A percentile compares a stretch with the other conserved stretches of the same genome.
Conservation (phyloP, 2,888 invertebrate genomes). For the Oxycera nigricornis region DNA sequence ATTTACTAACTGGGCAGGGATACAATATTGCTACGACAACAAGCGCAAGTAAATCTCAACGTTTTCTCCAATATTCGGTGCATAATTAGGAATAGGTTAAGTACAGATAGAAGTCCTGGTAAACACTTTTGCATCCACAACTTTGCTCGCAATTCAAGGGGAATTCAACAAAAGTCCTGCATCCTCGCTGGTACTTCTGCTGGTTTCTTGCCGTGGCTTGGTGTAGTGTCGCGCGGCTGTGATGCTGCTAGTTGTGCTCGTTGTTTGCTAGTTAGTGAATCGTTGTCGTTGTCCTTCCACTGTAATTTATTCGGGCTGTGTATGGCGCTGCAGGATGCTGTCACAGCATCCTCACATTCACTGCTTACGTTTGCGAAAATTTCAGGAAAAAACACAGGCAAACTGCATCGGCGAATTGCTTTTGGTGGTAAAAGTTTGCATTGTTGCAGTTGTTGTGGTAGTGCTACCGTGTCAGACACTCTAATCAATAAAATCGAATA, state of each 20-base stretch:
- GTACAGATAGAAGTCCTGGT: conserved; percentile 26
- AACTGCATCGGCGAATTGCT: conserved; percentile 32
- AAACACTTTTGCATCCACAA: conserved; percentile 37
- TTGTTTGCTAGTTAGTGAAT: conserved; percentile 21
- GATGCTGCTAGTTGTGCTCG: conserved; percentile 7
- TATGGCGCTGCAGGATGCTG: conserved; percentile 30
- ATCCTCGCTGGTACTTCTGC: background rate
- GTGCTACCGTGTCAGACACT: too few relatives aligned
- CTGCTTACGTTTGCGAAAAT: conserved; percentile 35
- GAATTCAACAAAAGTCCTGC: conserved; percentile 9
- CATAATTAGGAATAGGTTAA: conserved; percentile 40
- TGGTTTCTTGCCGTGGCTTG: background rate
- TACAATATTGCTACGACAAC: background rate
- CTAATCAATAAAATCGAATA: too few relatives aligned
- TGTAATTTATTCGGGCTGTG: conserved; percentile 27
- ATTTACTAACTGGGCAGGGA: background rate
- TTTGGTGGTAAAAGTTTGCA: background rate
- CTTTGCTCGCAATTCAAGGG: background rate
- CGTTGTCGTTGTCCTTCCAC: conserved; percentile 32
- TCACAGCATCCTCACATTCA: conserved; percentile 37
- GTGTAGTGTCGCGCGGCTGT: background rate
- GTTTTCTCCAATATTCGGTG: background rate
- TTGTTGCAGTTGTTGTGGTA: background rate
- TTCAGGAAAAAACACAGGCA: conserved; percentile 12
- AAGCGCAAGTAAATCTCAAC: background rate